Conservation (phyloP, 2,113 vertebrate species). For the Haemorhous mexicanus region DNA sequence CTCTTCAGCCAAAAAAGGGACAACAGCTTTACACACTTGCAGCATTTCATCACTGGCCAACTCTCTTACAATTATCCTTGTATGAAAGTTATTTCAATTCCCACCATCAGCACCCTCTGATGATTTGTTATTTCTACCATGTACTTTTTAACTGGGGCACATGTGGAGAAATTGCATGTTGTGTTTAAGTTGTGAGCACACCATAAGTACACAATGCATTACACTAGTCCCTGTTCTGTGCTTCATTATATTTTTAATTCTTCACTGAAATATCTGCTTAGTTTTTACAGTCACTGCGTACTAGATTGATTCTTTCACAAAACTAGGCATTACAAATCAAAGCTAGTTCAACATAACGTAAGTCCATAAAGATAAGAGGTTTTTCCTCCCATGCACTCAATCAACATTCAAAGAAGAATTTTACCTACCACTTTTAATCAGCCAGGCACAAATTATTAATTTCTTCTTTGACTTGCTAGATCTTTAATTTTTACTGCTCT, state of each 20-base stretch:
- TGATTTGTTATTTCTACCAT: neutral
- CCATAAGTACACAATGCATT: fast-evolving
- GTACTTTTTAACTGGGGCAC: neutral
- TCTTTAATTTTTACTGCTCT: neutral
- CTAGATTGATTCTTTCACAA: neutral
- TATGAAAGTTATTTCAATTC: neutral
- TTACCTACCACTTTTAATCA: neutral
- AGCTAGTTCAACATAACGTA: neutral
- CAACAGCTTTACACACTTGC: neutral
- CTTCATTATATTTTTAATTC: neutral
- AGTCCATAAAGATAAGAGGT: neutral
- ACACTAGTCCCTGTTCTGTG: neutral
- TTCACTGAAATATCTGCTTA: neutral
- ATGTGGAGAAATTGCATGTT: neutral
- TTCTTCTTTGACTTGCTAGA: neutral
- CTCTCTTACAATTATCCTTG: neutral
- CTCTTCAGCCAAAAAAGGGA: neutral
- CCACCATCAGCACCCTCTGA: neutral
- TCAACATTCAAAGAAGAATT: neutral
- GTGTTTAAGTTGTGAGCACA: neutral
- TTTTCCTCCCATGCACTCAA: neutral
- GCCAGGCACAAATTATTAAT: neutral
- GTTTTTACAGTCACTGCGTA: neutral
- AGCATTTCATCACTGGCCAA: neutral
- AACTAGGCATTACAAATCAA: neutral